Percentiles rank a stretch among this genome's conserved stretches.
phyloP scores from a whole-genome alignment of 2,888 invertebrate genomes.

The Eupelmus urozonus region DNA sequence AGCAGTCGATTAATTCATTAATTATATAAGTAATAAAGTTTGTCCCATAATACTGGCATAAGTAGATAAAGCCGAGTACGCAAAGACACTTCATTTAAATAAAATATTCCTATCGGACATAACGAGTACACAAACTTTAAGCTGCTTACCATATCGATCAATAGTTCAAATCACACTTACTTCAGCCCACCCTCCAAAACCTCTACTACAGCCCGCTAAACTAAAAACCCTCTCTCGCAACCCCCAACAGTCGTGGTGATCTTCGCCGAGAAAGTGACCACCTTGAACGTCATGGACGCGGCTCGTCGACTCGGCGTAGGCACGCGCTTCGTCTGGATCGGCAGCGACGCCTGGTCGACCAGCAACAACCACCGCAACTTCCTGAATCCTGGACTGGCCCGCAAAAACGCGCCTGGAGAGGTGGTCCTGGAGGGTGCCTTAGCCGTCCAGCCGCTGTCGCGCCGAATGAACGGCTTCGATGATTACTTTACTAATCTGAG shows the following conservation, averaged over 20 bases:
- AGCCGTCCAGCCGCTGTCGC: constrained; percentile 79
- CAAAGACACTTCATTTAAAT: too few relatives aligned
- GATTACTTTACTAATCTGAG: constrained; percentile 77
- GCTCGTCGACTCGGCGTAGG: constrained; percentile 72
- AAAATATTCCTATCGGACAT: too few relatives aligned
- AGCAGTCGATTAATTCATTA: too few relatives aligned
- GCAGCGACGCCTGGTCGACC: constrained; percentile 79
- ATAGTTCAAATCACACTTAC: too few relatives aligned
- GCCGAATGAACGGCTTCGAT: constrained; percentile 78
- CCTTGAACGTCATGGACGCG: constrained; percentile 76
- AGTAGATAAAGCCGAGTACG: too few relatives aligned
- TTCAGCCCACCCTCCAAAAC: too few relatives aligned
- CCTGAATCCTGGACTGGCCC: constrained; percentile 58
- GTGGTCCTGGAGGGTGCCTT: constrained; percentile 78
- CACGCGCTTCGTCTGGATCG: constrained; percentile 78
- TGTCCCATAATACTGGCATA: too few relatives aligned
- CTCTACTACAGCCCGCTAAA: too few relatives aligned
- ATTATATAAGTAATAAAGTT: too few relatives aligned
- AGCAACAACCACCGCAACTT: constrained; percentile 65
- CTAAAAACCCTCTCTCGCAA: too few relatives aligned
- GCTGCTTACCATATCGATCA: too few relatives aligned
- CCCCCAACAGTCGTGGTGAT: constrained; percentile 79
- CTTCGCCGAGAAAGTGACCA: constrained; percentile 78
- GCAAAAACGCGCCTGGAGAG: constrained; percentile 63
- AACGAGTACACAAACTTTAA: too few relatives aligned